Conservation (phyloP, 2,888 invertebrate genomes). For the Noctua fimbriata region DNA sequence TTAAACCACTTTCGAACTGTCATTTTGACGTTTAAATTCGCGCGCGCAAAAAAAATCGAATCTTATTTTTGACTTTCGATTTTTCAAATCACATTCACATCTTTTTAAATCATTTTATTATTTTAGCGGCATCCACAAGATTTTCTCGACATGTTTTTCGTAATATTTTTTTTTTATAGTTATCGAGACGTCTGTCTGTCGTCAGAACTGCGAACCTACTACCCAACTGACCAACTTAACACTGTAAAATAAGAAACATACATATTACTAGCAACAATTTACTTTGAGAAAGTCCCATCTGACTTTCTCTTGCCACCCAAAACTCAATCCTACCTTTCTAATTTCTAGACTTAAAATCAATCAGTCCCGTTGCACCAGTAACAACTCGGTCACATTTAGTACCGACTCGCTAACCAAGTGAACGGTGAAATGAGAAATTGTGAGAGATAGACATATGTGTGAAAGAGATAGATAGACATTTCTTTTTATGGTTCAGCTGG, state of each 20-base stretch:
- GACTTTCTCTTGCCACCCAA: constrained; percentile 68
- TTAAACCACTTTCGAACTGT: constrained; percentile 85
- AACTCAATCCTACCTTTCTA: constrained; percentile 50
- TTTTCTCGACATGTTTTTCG: constrained; percentile 82
- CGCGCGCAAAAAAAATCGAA: constrained; percentile 75
- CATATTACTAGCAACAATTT: constrained; percentile 80
- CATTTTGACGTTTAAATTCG: constrained; percentile 83
- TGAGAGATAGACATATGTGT: constrained; percentile 81
- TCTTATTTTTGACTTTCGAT: constrained; percentile 59
- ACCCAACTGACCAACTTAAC: constrained; percentile 90
- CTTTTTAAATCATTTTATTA: constrained; percentile 70
- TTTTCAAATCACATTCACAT: constrained; percentile 76
- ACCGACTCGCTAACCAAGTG: constrained; percentile 88
- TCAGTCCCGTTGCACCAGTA: constrained; percentile 36
- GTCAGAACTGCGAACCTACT: constrained; percentile 84
- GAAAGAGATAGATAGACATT: constrained; percentile 82
- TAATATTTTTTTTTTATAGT: constrained; percentile 61
- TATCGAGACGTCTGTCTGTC: constrained; percentile 77
- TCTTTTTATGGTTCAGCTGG: constrained; percentile 79
- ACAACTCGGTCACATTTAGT: constrained; percentile 79
- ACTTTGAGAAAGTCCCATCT: constrained; percentile 76
- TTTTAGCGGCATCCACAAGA: constrained; percentile 76
- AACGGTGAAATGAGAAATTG: constrained; percentile 90
- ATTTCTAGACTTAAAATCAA: constrained; percentile 54
- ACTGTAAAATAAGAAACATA: constrained; percentile 90